These are phyloP conservation scores for Dolichotis patagonum DNA, from an alignment of 2,113 vertebrate species.

Conservation along the genomic window DNA sequence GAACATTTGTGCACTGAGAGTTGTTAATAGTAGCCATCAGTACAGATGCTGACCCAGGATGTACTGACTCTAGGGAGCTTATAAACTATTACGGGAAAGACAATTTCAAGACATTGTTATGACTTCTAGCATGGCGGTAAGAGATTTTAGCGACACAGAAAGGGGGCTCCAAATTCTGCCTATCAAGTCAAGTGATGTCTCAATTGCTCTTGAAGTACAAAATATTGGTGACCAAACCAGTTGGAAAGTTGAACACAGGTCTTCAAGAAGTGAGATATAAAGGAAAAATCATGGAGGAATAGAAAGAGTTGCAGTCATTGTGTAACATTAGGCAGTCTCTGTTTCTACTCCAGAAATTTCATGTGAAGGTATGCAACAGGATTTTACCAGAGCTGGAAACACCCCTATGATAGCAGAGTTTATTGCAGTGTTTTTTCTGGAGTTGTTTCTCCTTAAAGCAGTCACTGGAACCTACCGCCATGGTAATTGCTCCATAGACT, in stretches of 20 bases:
- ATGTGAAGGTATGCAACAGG: not conserved
- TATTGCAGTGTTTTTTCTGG: not conserved
- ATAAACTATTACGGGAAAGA: not conserved
- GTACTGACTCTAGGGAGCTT: not conserved
- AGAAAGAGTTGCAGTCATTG: not conserved
- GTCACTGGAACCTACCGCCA: not conserved
- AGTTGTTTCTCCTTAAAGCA: not conserved
- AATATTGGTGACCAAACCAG: not conserved
- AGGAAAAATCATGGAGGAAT: not conserved
- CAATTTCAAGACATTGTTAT: not conserved
- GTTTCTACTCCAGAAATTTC: not conserved
- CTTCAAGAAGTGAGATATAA: not conserved
- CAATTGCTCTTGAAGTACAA: not conserved
- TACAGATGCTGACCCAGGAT: too few relatives aligned
- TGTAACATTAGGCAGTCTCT: not conserved
- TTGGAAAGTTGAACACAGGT: not conserved
- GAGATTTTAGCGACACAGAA: not conserved
- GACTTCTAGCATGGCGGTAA: not conserved
- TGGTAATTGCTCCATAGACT: not conserved
- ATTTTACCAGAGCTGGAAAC: not conserved
- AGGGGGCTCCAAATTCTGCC: not conserved
- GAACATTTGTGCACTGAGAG: not conserved
- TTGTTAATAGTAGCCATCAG: not conserved
- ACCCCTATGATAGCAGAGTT: not conserved
- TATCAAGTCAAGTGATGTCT: not conserved